Conservation (phyloP, 2,888 invertebrate species). For the Rhagium mordax region DNA sequence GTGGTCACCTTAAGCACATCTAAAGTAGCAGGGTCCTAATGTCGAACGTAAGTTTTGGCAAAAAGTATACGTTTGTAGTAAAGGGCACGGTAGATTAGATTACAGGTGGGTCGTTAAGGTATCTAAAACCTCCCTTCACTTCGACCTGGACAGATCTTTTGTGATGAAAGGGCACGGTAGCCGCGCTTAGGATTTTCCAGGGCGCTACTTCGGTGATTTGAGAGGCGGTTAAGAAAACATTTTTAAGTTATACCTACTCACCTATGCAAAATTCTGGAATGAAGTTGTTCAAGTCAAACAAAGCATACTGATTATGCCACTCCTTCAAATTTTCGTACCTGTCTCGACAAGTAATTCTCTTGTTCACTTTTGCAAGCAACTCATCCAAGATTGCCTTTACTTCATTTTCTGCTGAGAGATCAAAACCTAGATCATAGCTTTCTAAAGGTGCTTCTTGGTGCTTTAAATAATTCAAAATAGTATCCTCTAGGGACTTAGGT, state of each 20-base stretch:
- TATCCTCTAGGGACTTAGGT: conserved; percentile 11
- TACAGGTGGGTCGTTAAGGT: too few relatives aligned
- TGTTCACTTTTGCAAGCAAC: conserved; percentile 57
- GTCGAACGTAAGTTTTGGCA: too few relatives aligned
- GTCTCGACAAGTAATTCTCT: conserved; percentile 56
- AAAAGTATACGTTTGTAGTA: too few relatives aligned
- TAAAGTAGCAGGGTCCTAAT: too few relatives aligned
- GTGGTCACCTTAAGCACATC: too few relatives aligned
- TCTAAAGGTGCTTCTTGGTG: neutral
- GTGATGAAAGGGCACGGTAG: too few relatives aligned
- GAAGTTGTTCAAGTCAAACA: conserved; percentile 57
- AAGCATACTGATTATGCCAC: conserved; percentile 61
- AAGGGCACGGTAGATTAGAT: too few relatives aligned
- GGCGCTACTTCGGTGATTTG: too few relatives aligned
- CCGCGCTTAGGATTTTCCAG: too few relatives aligned
- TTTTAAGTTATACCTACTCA: conserved; percentile 50
- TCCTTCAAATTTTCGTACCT: conserved; percentile 54
- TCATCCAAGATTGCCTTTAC: conserved; percentile 55
- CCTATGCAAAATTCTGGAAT: conserved; percentile 62
- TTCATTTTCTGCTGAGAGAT: conserved; percentile 28
- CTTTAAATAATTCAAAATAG: conserved; percentile 14
- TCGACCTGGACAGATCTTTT: too few relatives aligned
- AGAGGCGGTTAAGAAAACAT: neutral
- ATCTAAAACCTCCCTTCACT: too few relatives aligned
- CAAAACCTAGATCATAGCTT: neutral